Evolutionary conservation across 2,888 invertebrate species (phyloP).

Genomic region (Atethmia centrago): DNA sequence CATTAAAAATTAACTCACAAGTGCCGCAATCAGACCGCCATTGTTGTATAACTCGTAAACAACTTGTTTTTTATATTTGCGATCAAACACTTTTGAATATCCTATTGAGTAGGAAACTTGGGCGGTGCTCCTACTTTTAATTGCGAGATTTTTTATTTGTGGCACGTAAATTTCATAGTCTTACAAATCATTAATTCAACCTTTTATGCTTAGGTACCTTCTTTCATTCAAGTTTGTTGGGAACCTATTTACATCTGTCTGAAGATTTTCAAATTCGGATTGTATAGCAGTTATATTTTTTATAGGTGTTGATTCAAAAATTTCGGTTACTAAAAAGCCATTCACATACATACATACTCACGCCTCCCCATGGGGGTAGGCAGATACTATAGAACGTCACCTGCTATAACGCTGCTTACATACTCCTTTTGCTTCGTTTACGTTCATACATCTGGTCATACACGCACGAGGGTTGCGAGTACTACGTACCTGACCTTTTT

Average conservation of each 20-base stretch:
- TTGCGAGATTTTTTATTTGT: conserved; percentile 29
- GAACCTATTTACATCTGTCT: background rate
- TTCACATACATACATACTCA: too few species aligned
- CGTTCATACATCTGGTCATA: too few species aligned
- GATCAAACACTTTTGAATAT: conserved; percentile 70
- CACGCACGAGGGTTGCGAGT: too few species aligned
- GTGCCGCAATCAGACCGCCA: conserved; percentile 69
- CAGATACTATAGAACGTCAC: too few species aligned
- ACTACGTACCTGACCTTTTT: too few species aligned
- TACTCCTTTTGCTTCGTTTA: too few species aligned
- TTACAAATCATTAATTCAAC: conserved; percentile 1
- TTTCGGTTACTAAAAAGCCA: too few species aligned
- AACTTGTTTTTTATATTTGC: conserved; percentile 64
- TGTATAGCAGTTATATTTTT: too few species aligned
- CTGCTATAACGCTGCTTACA: too few species aligned
- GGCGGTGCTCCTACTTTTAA: conserved; percentile 46
- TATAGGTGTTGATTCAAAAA: background rate
- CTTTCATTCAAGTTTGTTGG: background rate
- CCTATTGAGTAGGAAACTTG: conserved; percentile 61
- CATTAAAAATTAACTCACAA: conserved; percentile 65
- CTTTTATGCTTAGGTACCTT: background rate
- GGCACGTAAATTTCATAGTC: background rate
- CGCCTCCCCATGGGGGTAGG: too few species aligned
- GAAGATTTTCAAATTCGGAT: too few species aligned
- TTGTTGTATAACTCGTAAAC: conserved; percentile 67